Base-by-base conservation (phyloP, 2,113 vertebrate genomes). In the Corydoras sp. region DNA sequence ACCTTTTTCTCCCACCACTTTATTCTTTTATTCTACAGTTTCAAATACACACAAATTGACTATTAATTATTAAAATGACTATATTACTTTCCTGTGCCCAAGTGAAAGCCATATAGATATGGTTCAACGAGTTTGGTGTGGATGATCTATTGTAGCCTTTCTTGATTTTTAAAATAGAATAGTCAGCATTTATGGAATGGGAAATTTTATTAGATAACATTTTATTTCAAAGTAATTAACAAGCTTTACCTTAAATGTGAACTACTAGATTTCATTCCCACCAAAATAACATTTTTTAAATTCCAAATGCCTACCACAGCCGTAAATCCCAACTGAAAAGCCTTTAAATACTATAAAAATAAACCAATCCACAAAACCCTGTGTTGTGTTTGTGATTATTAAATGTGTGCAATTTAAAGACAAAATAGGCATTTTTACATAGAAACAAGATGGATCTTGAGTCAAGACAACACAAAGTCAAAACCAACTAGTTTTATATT, bases 301-400 rank as follows among this genome's bases (percentile, higher is more conserved):
- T 31, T 75, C 74, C 1, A 64, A 81, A 68, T 76, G 75, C 78
- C 73, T 69, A 72, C 77, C 78, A 62, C 60, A 14, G 50, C 76
- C 74, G 73, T 74, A 56, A 66, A 51, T 54, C 68, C 56, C 76
- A 71, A 80, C 76, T 72, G 77, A 66, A 75, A 82, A 86, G 49
- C 6, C 73, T 84, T 85, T 89, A 88, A 89, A 86, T 87, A 84
- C 81, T 89, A 86, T 85, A 88, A 90, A 92, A 90, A 90, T 86
- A 88, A 91, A 87, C 72, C 77, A 83, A 87, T 84, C 83, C 83
- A 83, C 83, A 75, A 83, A 81, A 76, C 18, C 35, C 35, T 73
- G 82, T 80, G 80, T 30, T 62, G 79, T 80, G 81, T 79, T 71
- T 76, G 77, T 66, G 79, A 82, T 84, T 82, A 82, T 64, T 80